phyloP scores from a whole-genome alignment of 2,113 vertebrate genomes.

The Leptobrachium leishanense region DNA sequence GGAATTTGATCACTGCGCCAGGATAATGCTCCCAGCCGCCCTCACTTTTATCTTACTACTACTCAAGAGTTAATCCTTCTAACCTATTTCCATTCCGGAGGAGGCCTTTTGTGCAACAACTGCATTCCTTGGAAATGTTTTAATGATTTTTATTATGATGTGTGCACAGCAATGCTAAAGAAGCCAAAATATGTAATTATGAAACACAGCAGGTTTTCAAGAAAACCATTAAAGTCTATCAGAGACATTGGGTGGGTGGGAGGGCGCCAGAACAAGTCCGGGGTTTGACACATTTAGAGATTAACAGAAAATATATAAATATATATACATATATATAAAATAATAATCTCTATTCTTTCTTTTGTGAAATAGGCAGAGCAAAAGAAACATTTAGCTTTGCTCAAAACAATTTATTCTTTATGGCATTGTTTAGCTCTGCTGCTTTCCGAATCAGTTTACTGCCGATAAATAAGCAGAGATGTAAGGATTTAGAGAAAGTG shows the following conservation, averaged over 20 bases:
- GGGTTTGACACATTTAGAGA: slow-evolving; percentile 41
- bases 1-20: neutral
- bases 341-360: slow-evolving; percentile 34
- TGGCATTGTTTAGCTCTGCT: slow-evolving; percentile 42
- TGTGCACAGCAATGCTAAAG: slow-evolving; percentile 42
- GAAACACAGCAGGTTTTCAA: slow-evolving; percentile 48
- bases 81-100: slow-evolving; percentile 30
- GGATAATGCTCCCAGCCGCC: neutral
- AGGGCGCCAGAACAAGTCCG: slow-evolving; percentile 23
- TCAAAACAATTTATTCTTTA: slow-evolving; percentile 45
- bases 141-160: slow-evolving; percentile 49
- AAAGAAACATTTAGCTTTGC: slow-evolving; percentile 36
- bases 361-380: slow-evolving; percentile 37
- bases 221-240: slow-evolving; percentile 48
- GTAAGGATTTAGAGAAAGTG: slow-evolving; percentile 11
- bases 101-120: slow-evolving; percentile 24
- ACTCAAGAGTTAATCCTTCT: slow-evolving; percentile 1
- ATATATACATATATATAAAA: slow-evolving; percentile 4
- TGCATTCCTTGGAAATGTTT: slow-evolving; percentile 46
- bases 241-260: slow-evolving; percentile 31
- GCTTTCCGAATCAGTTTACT: slow-evolving; percentile 36
- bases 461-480: slow-evolving; percentile 47
- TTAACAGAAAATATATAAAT: slow-evolving; percentile 29
- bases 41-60: neutral
- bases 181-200: slow-evolving; percentile 50